Conservation (phyloP, 2,797 vertebrate species). For the Anas acuta region DNA sequence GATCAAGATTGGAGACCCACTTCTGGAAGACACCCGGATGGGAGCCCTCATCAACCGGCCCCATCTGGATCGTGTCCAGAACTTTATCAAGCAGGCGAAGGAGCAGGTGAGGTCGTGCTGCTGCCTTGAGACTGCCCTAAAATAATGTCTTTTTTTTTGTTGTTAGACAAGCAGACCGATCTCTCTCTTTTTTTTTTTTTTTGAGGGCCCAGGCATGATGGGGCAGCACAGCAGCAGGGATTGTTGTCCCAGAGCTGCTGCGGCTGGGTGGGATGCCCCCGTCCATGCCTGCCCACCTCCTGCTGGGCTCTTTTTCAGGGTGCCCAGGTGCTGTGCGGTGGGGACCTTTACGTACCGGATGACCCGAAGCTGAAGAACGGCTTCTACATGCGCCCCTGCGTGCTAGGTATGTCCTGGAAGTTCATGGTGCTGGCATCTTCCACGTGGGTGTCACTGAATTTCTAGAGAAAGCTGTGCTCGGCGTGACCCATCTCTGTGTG, state of each 20-base stretch:
- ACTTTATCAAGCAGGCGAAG: conserved; percentile 87
- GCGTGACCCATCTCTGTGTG: background rate
- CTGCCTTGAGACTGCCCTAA: background rate
- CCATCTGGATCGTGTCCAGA: conserved; percentile 90
- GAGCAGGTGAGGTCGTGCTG: conserved; percentile 82
- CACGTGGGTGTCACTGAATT: rapidly evolving
- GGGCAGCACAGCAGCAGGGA: background rate
- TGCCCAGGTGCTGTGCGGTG: conserved; percentile 90
- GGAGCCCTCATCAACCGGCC: conserved; percentile 90
- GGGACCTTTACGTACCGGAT: conserved; percentile 82
- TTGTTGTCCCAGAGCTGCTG: background rate
- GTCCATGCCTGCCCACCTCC: background rate
- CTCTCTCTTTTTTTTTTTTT: no score
- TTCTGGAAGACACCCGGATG: conserved; percentile 91
- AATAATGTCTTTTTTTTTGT: background rate
- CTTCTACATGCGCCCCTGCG: conserved; percentile 91
- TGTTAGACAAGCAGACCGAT: background rate
- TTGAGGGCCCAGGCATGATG: no score
- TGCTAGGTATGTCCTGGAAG: conserved; percentile 82
- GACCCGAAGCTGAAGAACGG: conserved; percentile 91
- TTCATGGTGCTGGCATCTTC: rapidly evolving
- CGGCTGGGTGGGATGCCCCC: background rate
- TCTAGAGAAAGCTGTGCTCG: background rate
- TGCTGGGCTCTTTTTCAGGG: conserved; percentile 80
- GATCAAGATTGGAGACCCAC: conserved; percentile 91